Evolutionary conservation across 2,797 vertebrate genomes (phyloP).

Genomic region (Hypotaenidia okinawae): DNA sequence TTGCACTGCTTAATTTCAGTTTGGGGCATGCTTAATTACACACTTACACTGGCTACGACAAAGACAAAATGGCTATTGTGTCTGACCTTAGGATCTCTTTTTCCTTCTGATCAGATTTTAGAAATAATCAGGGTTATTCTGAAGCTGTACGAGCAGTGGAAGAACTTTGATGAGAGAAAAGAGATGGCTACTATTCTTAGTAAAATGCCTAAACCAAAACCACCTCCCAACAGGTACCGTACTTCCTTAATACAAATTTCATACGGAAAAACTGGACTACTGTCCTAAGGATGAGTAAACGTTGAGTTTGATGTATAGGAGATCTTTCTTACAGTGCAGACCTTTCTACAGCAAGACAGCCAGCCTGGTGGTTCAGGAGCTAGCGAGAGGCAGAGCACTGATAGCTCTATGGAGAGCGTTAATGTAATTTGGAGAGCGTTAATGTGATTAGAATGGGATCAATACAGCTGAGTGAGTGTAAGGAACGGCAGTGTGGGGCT

Average conservation of each 20-base stretch:
- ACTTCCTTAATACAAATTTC: background rate
- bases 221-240: slow-evolving; percentile 94
- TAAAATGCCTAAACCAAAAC: slow-evolving; percentile 99
- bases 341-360: background rate
- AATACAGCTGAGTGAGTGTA: background rate
- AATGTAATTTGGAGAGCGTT: too few species aligned
- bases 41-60: background rate
- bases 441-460: background rate
- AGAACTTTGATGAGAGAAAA: slow-evolving; percentile 98
- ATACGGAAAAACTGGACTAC: background rate
- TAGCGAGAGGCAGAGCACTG: background rate
- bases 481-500: background rate
- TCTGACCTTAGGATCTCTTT: background rate
- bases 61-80: background rate
- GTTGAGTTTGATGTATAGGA: background rate
- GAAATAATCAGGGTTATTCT: slow-evolving; percentile 99
- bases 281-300: background rate
- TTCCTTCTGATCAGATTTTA: slow-evolving; percentile 87
- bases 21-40: background rate
- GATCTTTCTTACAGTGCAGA: background rate
- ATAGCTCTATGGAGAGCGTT: background rate
- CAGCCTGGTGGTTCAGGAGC: background rate
- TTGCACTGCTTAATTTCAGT: background rate
- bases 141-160: slow-evolving; percentile 99
- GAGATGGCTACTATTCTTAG: slow-evolving; percentile 96